Conservation (phyloP, 2,113 vertebrate genomes). For the Actenoides hombroni region DNA sequence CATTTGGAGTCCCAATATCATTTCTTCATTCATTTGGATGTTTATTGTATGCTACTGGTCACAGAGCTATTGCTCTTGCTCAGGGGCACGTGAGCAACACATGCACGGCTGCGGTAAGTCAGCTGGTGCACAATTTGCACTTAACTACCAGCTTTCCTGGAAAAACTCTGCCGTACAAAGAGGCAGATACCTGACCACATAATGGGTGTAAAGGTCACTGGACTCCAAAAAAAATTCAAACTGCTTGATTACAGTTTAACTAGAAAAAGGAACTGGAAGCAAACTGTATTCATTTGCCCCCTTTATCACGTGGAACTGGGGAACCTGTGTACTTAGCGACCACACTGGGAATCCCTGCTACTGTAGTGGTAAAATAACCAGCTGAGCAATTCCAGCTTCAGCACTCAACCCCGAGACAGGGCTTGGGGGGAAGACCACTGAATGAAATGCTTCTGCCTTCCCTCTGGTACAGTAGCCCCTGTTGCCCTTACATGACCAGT, state of each 20-base stretch:
- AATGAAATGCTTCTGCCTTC: neutral
- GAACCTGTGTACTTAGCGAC: no score
- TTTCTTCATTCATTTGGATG: neutral
- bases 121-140: neutral
- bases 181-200: neutral
- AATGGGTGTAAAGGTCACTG: fast-evolving
- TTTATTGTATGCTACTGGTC: neutral
- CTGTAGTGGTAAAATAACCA: fast-evolving
- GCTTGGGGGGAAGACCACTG: fast-evolving
- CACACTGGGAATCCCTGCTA: fast-evolving
- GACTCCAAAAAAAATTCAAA: neutral
- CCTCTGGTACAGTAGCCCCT: neutral
- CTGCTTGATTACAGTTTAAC: neutral
- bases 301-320: no score
- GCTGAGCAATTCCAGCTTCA: neutral
- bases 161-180: neutral
- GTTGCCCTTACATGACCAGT: fast-evolving
- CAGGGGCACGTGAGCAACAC: neutral
- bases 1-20: neutral
- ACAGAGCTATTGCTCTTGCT: neutral
- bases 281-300: fast-evolving
- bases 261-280: neutral
- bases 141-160: neutral
- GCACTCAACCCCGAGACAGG: fast-evolving
- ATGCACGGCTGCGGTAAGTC: neutral